Conservation (phyloP, 2,113 vertebrate species). For the Helogale parvula region DNA sequence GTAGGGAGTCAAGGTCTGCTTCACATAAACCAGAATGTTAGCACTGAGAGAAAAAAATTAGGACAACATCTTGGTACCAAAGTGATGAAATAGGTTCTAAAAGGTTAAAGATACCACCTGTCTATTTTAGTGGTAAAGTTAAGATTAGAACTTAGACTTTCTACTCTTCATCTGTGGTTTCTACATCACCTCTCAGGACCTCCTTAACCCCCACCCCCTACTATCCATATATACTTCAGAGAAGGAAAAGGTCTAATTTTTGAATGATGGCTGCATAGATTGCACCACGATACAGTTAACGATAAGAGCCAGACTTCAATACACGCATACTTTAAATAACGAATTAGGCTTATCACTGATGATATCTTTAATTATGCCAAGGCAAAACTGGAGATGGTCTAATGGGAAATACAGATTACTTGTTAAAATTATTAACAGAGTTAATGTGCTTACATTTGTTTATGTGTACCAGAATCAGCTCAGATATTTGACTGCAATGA, state of each 20-base stretch:
- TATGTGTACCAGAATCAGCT: constrained; percentile 87
- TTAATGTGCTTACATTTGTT: constrained; percentile 91
- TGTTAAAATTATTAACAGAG: constrained; percentile 90
- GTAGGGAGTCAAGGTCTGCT: background rate
- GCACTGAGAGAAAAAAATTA: background rate
- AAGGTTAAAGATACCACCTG: background rate
- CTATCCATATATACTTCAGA: constrained; percentile 53
- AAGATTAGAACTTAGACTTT: background rate
- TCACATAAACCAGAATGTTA: background rate
- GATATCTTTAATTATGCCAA: constrained; percentile 89
- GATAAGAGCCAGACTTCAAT: constrained; percentile 86
- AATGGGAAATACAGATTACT: constrained; percentile 90
- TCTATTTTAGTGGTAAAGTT: background rate
- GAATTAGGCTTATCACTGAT: constrained; percentile 84
- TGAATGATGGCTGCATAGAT: constrained; percentile 74
- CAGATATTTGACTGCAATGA: constrained; percentile 88
- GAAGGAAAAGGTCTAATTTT: constrained; percentile 80
- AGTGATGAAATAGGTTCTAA: background rate
- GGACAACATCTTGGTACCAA: background rate
- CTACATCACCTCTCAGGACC: fast-evolving
- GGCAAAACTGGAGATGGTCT: constrained; percentile 85
- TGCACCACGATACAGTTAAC: constrained; percentile 82
- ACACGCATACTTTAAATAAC: constrained; percentile 85
- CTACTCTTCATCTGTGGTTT: background rate
- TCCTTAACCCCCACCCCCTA: background rate